A percentile compares a stretch with the other conserved stretches of the same genome.
phyloP scores from a whole-genome alignment of 1,140 invertebrate genomes.

The Drosophila paulistorum region DNA sequence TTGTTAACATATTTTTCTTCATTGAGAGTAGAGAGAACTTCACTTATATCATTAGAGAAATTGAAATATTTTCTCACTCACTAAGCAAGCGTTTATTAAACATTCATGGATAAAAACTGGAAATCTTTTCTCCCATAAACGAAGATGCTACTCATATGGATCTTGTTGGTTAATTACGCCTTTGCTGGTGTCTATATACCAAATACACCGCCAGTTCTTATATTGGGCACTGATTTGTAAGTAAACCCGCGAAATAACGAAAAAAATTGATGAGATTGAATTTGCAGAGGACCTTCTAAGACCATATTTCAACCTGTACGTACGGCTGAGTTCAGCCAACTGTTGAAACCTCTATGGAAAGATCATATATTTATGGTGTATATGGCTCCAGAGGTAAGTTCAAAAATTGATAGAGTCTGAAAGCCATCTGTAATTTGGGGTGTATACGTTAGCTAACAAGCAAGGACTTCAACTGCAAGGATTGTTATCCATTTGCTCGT shows the following conservation, averaged over 20 bases:
- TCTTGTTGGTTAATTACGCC: neutral
- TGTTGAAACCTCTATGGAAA: constrained; percentile 19
- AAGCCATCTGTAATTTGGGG: neutral
- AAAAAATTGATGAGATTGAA: no score
- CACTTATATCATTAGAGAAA: no score
- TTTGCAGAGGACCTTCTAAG: constrained; percentile 4
- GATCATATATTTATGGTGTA: constrained; percentile 50
- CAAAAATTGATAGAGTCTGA: neutral
- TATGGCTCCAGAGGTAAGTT: constrained; percentile 43
- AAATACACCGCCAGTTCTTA: constrained; percentile 45
- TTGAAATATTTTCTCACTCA: no score
- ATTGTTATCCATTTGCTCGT: constrained; percentile 48
- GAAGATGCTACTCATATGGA: neutral
- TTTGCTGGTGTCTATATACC: neutral
- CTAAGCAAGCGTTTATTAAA: neutral
- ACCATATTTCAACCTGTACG: constrained; percentile 39
- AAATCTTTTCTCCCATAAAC: neutral
- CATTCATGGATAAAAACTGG: no score
- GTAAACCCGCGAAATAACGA: constrained; percentile 14
- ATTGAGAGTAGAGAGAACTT: no score
- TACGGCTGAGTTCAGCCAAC: neutral
- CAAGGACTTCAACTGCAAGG: constrained; percentile 45
- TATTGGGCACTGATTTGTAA: constrained; percentile 61
- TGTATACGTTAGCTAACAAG: constrained; percentile 35
- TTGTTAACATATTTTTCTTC: no score